Conservation (phyloP, 2,113 vertebrate genomes). For the Numenius arquata region DNA sequence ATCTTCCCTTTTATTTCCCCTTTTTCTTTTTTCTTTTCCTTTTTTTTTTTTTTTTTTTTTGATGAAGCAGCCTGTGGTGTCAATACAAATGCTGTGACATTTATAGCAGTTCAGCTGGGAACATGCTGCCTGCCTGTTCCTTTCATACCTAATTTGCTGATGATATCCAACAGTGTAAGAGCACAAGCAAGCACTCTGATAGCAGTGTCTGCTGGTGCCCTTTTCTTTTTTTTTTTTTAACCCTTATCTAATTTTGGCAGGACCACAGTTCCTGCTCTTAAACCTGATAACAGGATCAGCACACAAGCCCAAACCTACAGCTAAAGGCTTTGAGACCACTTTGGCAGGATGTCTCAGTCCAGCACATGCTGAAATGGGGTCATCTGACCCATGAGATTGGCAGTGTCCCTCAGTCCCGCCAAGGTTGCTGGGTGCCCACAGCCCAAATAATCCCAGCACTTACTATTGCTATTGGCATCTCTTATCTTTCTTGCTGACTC, state of each 20-base stretch:
- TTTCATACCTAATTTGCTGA: slow-evolving; percentile 44
- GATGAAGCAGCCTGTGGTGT: background rate
- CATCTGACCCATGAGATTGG: background rate
- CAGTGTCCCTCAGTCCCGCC: background rate
- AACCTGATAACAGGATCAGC: background rate
- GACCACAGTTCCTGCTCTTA: slow-evolving; percentile 48
- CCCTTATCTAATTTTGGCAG: slow-evolving; percentile 50
- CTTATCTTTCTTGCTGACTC: background rate
- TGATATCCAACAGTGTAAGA: slow-evolving; percentile 26
- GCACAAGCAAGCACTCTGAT: slow-evolving; percentile 19
- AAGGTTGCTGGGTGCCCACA: background rate
- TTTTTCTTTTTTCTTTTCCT: fast-evolving
- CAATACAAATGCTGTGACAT: slow-evolving; percentile 21
- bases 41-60: background rate
- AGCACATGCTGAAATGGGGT: background rate
- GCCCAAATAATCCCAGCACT: background rate
- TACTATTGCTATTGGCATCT: background rate
- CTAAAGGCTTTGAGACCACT: background rate
- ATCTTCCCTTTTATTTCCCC: fast-evolving
- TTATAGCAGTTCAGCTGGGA: slow-evolving; percentile 46
- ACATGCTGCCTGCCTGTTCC: background rate
- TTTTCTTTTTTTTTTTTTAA: background rate
- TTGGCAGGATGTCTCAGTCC: background rate
- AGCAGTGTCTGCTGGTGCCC: slow-evolving; percentile 11
- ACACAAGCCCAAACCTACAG: background rate